phyloP scores from a whole-genome alignment of 2,113 vertebrate species.

The Cavia aperea region DNA sequence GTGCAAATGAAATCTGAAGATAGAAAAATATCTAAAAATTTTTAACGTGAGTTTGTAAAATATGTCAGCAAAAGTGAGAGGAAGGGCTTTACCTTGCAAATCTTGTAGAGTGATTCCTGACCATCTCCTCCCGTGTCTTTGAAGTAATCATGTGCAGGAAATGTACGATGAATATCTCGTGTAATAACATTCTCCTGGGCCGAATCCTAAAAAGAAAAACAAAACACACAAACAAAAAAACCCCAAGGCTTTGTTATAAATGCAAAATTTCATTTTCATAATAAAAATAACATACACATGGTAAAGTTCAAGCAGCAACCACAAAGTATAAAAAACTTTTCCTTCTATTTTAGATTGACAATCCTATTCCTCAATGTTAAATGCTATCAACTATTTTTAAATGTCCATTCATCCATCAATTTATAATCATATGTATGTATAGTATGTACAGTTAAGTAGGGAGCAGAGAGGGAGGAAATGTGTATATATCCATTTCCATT shows the following conservation, averaged over 20 bases:
- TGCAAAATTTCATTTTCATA: constrained; percentile 26
- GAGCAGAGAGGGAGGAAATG: neutral
- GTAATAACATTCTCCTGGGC: constrained; percentile 93
- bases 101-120: constrained; percentile 97
- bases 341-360: neutral
- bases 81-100: constrained; percentile 88
- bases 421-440: neutral
- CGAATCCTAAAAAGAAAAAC: constrained; percentile 83
- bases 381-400: neutral
- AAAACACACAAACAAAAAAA: too few relatives aligned
- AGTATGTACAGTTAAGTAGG: neutral
- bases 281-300: neutral
- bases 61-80: neutral
- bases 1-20: constrained; percentile 6
- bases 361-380: neutral
- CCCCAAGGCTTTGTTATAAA: neutral
- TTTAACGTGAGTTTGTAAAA: neutral
- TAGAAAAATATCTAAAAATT: constrained; percentile 6
- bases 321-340: neutral
- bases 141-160: constrained; percentile 97
- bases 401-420: neutral
- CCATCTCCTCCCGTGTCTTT: constrained; percentile 96
- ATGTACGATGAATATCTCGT: constrained; percentile 96
- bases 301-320: neutral
- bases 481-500: neutral